Base-by-base conservation (phyloP, 1,140 invertebrate species). In the Scaptodrosophila lebanonensis region DNA sequence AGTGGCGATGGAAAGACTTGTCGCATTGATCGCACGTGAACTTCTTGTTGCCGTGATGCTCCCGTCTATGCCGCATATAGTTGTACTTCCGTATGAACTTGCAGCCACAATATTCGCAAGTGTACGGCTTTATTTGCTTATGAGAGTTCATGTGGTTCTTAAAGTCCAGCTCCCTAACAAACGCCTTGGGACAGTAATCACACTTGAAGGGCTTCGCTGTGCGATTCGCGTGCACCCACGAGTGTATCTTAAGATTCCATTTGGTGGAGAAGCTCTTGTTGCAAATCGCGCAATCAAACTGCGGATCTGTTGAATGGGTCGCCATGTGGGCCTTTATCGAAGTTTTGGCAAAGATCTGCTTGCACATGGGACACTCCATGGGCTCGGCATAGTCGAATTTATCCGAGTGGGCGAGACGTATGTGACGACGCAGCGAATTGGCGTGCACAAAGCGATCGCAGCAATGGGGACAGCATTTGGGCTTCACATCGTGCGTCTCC, bases 71-170 rank as follows among this genome's bases (percentile, higher is more conserved):
- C 32, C 95, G 91, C 77, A 96, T 90, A 75, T 97, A 94, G 84
- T 97, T 97, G 84, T 95, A 96, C 83, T 97, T 96, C 13, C 95
- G 91, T 44, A 96, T 97, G 86, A 98, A 98, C 77, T 96, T 93
- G 36, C 95, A 95, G 17, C 95, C 96, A 86, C 97, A 98, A 85
- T 95, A 93, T 76, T 97, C 97, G 86, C 95, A 97, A 1, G 94
- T 95, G 86, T 95, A 97, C 1, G 94, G 94, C 48, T 92, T 90
- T 27, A 94, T 91, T 45, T 93, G 92, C 54, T 92, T 92, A 87
- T 95, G 94, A 17, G 94, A 91, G 86, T 94, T 93, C 90, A 95
- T 92, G 87, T 97, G 95, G 9, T 93, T 92, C 3, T 92, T 90
- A 76, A 93, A 94, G 72, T 95, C 94, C 33, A 91, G 89, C 70